Percentiles rank a stretch among this genome's conserved stretches.
These are phyloP conservation scores for Drosophila phalerata DNA, from an alignment of 2,888 invertebrate species.

Conservation along the genomic window DNA sequence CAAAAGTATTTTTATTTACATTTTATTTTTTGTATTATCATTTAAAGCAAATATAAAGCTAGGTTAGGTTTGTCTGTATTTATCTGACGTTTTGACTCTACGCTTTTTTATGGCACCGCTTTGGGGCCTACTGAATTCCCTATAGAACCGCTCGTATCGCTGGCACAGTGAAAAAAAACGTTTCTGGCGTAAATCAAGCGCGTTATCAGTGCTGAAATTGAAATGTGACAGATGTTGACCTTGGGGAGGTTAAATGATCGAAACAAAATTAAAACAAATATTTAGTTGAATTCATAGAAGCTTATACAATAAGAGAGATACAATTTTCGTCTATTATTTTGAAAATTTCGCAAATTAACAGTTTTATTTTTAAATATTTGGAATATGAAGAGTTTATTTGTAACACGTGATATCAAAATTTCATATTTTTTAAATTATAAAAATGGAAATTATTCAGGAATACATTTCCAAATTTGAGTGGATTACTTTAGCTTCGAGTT, in stretches of 20 bases:
- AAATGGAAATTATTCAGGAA: background rate
- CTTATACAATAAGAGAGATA: background rate
- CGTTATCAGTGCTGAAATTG: slow-evolving; percentile 39
- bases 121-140: slow-evolving; percentile 38
- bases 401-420: too few species aligned
- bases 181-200: slow-evolving; percentile 35
- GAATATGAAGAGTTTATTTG: too few species aligned
- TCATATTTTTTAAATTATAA: background rate
- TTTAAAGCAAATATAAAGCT: background rate
- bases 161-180: background rate
- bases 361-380: too few species aligned
- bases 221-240: slow-evolving; percentile 43
- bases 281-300: background rate
- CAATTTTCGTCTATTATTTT: background rate
- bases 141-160: slow-evolving; percentile 18
- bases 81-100: slow-evolving; percentile 1
- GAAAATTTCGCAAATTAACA: background rate
- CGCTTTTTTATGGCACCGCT: slow-evolving; percentile 1
- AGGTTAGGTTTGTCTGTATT: background rate
- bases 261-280: slow-evolving; percentile 9
- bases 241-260: slow-evolving; percentile 35
- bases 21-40: slow-evolving; percentile 2
- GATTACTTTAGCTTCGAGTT: too few species aligned
- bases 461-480: too few species aligned
- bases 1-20: slow-evolving; percentile 5